These are phyloP conservation scores for Bedellia somnulentella DNA, from an alignment of 2,888 invertebrate species.

Conservation along the genomic window DNA sequence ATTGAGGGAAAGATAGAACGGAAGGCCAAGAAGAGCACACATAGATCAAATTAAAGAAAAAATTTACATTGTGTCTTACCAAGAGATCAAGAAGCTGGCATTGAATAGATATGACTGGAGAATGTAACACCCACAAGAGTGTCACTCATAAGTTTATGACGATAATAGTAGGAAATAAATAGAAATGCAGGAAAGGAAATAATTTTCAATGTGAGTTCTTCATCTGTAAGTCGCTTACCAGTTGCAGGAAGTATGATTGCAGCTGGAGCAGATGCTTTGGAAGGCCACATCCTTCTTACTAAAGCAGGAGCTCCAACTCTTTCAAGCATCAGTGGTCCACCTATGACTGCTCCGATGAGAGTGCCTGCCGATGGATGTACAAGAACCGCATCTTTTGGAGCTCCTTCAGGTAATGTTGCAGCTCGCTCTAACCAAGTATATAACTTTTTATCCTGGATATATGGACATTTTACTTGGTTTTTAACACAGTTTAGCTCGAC, in stretches of 20 bases:
- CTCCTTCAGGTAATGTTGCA: slow-evolving; percentile 28
- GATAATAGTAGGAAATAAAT: too few species aligned
- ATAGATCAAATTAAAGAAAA: too few species aligned
- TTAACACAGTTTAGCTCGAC: slow-evolving; percentile 48
- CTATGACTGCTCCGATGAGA: slow-evolving; percentile 39
- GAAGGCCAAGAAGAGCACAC: too few species aligned
- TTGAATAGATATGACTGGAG: too few species aligned
- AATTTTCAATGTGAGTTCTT: too few species aligned
- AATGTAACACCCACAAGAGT: too few species aligned
- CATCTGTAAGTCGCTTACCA: too few species aligned
- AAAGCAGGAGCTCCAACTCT: slow-evolving; percentile 35
- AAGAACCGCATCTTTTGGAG: slow-evolving; percentile 36
- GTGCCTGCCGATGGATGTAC: slow-evolving; percentile 40
- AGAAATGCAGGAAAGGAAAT: too few species aligned
- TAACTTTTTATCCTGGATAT: slow-evolving; percentile 26
- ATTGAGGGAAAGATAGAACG: too few species aligned
- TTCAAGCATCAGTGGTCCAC: slow-evolving; percentile 30
- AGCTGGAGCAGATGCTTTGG: slow-evolving; percentile 39
- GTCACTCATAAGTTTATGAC: too few species aligned
- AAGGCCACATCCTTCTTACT: slow-evolving; percentile 49
- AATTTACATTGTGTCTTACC: too few species aligned
- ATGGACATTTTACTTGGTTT: slow-evolving; percentile 46
- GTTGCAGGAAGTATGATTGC: slow-evolving; percentile 43
- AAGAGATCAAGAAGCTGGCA: too few species aligned
- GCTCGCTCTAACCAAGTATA: slow-evolving; percentile 39